Percentiles rank a stretch among this genome's conserved stretches.
These are phyloP conservation scores for Standfussiana lucernea DNA, from an alignment of 2,888 invertebrate species.

Conservation along the genomic window DNA sequence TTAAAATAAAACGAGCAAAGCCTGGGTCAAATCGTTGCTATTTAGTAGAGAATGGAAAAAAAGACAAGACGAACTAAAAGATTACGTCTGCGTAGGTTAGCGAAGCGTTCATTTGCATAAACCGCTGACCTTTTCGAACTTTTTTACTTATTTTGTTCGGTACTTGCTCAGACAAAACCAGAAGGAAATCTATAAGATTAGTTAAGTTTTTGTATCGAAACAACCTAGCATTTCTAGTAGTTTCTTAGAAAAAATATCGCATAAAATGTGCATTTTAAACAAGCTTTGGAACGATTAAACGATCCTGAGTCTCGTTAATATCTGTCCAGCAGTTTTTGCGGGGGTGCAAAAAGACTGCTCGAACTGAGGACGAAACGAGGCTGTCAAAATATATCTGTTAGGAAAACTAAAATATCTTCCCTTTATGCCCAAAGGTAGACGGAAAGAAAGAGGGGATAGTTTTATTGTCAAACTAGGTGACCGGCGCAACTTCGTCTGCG, in stretches of 20 bases:
- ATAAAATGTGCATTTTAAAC: not conserved
- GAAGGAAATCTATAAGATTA: not conserved
- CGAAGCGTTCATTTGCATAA: slow-evolving; percentile 32
- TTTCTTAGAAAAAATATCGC: not conserved
- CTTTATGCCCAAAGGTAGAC: not conserved
- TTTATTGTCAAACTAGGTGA: too few relatives aligned
- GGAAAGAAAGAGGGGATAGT: not conserved
- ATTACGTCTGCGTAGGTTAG: not conserved
- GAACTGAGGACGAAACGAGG: not conserved
- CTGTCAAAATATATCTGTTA: not conserved
- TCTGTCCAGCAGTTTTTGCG: not conserved
- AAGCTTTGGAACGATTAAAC: slow-evolving; percentile 1
- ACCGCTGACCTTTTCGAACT: slow-evolving; percentile 31
- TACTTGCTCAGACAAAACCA: not conserved
- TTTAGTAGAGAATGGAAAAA: not conserved
- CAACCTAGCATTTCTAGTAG: not conserved
- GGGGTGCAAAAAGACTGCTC: not conserved
- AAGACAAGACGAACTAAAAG: not conserved
- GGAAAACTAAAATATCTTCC: not conserved
- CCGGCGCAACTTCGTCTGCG: too few relatives aligned
- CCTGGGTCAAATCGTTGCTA: not conserved
- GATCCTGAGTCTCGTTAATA: slow-evolving; percentile 14
- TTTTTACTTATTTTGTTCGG: slow-evolving; percentile 19
- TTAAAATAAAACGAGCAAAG: not conserved
- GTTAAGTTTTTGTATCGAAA: not conserved